Percentiles rank a stretch among this genome's conserved stretches.
Conservation (phyloP, 2,888 invertebrate species). For the Caenorhabditis macrosperma region DNA sequence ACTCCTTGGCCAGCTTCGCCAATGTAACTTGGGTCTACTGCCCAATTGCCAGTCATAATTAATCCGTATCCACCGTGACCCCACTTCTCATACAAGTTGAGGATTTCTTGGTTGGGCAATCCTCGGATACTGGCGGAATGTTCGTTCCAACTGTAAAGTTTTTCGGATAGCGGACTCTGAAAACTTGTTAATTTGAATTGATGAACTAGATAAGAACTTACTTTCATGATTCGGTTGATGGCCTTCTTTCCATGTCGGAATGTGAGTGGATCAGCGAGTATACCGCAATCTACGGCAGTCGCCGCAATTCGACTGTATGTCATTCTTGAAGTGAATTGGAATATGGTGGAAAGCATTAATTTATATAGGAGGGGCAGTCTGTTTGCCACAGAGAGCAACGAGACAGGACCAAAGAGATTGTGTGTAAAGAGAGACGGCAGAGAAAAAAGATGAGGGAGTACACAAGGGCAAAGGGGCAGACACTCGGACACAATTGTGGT, state of each 20-base stretch:
- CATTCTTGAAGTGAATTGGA: conserved; percentile 32
- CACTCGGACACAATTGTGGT: conserved; percentile 43
- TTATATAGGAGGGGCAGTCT: conserved; percentile 15
- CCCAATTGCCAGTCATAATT: conserved; percentile 69
- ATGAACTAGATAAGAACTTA: neutral
- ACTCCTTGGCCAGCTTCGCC: conserved; percentile 68
- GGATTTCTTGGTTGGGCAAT: conserved; percentile 59
- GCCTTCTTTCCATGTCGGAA: conserved; percentile 59
- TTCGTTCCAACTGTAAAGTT: conserved; percentile 51
- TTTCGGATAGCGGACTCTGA: conserved; percentile 67
- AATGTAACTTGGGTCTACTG: conserved; percentile 48
- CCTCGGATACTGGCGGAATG: conserved; percentile 53
- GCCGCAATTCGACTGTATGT: conserved; percentile 33
- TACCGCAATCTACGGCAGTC: conserved; percentile 14
- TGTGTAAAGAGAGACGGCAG: conserved; percentile 4
- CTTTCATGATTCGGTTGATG: conserved; percentile 62
- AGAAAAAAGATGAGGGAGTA: conserved; percentile 20
- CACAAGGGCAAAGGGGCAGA: conserved; percentile 14
- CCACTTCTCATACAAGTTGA: conserved; percentile 70
- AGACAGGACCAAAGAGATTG: conserved; percentile 14
- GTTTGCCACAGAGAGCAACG: conserved; percentile 30
- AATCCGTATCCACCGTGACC: conserved; percentile 71
- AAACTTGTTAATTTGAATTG: neutral
- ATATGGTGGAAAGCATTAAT: conserved; percentile 17
- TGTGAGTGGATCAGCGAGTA: conserved; percentile 40